A percentile compares a stretch with the other conserved stretches of the same genome.
Conservation (phyloP, 2,888 invertebrate genomes). For the Tipula lateralis region DNA sequence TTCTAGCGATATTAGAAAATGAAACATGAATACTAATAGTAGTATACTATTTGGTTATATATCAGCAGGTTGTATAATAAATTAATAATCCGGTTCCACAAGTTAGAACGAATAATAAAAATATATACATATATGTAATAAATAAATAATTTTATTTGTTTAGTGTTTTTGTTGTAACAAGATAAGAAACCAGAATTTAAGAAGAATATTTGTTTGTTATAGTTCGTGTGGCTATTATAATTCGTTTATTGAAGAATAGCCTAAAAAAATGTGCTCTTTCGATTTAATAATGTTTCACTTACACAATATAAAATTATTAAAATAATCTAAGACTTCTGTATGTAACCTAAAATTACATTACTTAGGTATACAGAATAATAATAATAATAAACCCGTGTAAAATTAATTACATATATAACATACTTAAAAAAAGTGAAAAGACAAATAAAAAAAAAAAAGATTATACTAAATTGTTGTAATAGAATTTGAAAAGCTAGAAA, state of each 20-base stretch:
- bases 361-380: neutral
- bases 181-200: neutral
- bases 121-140: neutral
- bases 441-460: neutral
- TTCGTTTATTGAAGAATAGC: neutral
- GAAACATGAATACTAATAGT: neutral
- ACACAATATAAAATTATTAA: neutral
- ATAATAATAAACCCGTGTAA: neutral
- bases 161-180: neutral
- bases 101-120: neutral
- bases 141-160: neutral
- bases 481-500: neutral
- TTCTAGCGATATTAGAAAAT: neutral
- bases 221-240: neutral
- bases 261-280: conserved; percentile 2
- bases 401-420: neutral
- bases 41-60: neutral
- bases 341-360: neutral
- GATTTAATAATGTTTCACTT: conserved; percentile 19
- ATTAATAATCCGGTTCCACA: conserved; percentile 12
- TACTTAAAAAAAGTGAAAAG: neutral
- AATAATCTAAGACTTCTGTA: neutral
- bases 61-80: neutral
- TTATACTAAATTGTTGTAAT: neutral
- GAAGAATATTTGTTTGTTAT: neutral